phyloP scores from a whole-genome alignment of 2,797 vertebrate genomes.

The Myotis vivesi region DNA sequence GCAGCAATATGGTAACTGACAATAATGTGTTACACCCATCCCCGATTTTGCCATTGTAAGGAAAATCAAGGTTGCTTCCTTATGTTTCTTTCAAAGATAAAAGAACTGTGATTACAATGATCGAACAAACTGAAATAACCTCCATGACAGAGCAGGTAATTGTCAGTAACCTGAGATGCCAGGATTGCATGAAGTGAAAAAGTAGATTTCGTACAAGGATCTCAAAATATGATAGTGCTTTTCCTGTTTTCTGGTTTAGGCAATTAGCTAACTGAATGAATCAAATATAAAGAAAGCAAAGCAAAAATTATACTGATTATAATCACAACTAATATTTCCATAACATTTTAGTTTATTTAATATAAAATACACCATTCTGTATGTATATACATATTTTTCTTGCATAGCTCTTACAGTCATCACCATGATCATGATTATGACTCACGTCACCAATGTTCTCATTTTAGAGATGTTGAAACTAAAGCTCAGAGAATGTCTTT shows the following conservation, averaged over 20 bases:
- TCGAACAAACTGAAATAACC: background rate
- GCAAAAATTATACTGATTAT: background rate
- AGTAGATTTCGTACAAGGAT: background rate
- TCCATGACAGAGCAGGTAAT: background rate
- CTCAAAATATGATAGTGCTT: background rate
- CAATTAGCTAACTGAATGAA: background rate
- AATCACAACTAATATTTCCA: background rate
- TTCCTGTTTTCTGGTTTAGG: background rate
- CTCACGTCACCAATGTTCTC: background rate
- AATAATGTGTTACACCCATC: background rate
- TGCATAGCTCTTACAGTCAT: background rate
- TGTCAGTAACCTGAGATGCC: background rate
- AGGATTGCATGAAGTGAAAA: background rate
- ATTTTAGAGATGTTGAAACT: background rate
- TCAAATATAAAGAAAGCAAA: background rate
- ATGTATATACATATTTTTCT: background rate
- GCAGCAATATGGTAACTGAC: background rate
- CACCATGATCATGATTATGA: background rate
- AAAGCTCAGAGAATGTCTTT: background rate
- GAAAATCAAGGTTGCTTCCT: background rate
- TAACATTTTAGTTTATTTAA: background rate
- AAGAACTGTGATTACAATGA: background rate
- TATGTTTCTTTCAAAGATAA: background rate
- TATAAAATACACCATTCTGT: background rate
- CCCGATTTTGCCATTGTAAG: background rate